Evolutionary conservation across 2,113 vertebrate genomes (phyloP).

Genomic region (Salminus brasiliensis): DNA sequence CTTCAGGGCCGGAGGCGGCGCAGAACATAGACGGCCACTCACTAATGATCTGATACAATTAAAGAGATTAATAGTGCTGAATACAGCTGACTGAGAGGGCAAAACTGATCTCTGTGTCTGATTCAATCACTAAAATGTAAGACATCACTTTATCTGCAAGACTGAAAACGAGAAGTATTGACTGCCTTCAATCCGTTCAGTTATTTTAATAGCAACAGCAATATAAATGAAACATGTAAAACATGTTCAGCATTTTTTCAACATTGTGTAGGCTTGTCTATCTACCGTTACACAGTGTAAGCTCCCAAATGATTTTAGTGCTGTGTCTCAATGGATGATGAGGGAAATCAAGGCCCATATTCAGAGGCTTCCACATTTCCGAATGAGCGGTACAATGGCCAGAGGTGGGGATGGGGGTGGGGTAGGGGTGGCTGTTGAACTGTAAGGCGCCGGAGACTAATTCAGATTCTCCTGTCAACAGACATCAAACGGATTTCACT

Average conservation of each 20-base stretch:
- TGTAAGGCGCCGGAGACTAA: constrained; percentile 35
- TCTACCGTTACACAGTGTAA: too few relatives aligned
- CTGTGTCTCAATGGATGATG: not conserved
- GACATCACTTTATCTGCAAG: not conserved
- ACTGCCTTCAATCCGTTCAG: not conserved
- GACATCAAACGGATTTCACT: constrained; percentile 67
- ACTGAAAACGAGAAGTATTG: not conserved
- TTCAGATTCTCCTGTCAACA: constrained; percentile 52
- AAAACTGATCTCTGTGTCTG: not conserved
- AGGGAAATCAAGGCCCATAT: not conserved
- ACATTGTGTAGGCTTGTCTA: too few relatives aligned
- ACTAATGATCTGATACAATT: constrained; percentile 35
- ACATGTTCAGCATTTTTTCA: too few relatives aligned
- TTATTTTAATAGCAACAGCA: not conserved
- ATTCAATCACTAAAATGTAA: not conserved
- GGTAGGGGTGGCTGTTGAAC: not conserved
- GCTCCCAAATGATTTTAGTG: too few relatives aligned
- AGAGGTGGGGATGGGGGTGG: not conserved
- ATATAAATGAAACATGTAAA: not conserved
- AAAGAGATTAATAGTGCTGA: not conserved
- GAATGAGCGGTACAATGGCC: not conserved
- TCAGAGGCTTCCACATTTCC: constrained; percentile 10
- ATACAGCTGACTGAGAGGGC: not conserved
- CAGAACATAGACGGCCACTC: constrained; percentile 10
- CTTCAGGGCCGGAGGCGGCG: constrained; percentile 35